Base-by-base conservation (phyloP, 2,113 vertebrate genomes). In the Tetrax tetrax region DNA sequence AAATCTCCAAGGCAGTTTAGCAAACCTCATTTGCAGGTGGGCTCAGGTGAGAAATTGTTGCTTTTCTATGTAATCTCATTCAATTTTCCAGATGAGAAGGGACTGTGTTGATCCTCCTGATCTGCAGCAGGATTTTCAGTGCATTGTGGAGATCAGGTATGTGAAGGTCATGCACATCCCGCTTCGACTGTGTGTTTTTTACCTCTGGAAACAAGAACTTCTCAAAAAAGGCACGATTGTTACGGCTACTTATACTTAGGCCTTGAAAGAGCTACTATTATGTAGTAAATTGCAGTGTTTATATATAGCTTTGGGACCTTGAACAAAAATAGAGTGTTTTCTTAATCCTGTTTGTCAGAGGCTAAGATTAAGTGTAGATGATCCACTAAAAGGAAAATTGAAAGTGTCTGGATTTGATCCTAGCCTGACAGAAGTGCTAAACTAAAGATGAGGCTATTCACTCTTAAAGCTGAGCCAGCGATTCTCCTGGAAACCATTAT, bases 401-500 rank as follows among this genome's bases (percentile, higher is more conserved):
- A 70, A 61, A 53, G 85, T 78, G 64, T 57, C 85, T 86, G 79
- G 69, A 77, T 94, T 87, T 93, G 79, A 94, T 95, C 94, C 78
- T 91, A 82, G 86, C 35, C 37, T 94, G 96, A 93, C 83, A 93
- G 91, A 82, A 97, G 78, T 87, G 78, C 68, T 95, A 82, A 95
- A 82, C 56, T 85, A 60, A 82, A 78, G 95, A 87, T 38, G 68
- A 79, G 86, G 83, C 83, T 48, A 24, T 41, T 81, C 37, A 57
- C 48, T 94, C 57, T 83, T 92, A 59, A 80, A 94, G 84, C 68
- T 41, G 53, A 96, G 93, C 81, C 96, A 96, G 84, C 23, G 3
- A 91, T 96, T 94, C 86, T 93, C 95, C 90, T 97, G 97, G 95
- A 97, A 98, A 95, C 64, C 47, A 84, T 97, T 91, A 95, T 14